Base-by-base conservation (phyloP, 1,140 invertebrate genomes). In the Drosophila grimshawi region DNA sequence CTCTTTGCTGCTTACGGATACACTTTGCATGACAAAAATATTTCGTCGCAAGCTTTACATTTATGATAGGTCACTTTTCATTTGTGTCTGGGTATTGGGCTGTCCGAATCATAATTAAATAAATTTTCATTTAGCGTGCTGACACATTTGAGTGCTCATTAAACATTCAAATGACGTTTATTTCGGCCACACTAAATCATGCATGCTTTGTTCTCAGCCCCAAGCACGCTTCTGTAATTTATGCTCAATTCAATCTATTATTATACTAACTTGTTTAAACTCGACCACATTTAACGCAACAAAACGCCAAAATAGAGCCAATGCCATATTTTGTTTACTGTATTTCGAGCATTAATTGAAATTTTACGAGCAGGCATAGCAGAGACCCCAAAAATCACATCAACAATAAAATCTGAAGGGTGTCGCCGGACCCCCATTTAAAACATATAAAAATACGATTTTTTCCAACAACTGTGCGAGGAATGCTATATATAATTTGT, bases 91-190 rank as follows among this genome's bases (percentile, higher is more conserved):
- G 10, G 43, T 27, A 60, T 71, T 62, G 46, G 60, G 29, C 71
- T 64, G 79, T 75, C 68, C 66, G 56, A 79, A 72, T 71, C 66
- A 78, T 88, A 88, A 88, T 88, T 88, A 88, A 88, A 88, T 81
- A 90, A 80, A 85, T 88, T 88, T 78, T 68, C 85, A 88, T 81
- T 89, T 89, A 81, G 85, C 74, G 67, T 90, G 85, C 89, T 88
- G 85, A 88, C 85, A 88, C 85, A 90, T 89, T 77, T 85, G 85
- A 88, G 80, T 88, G 85, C 85, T 90, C 85, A 88, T 89, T 85
- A 90, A 88, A 88, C 86, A 80, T 88, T 78, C 61, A 89, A 89
- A 89, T 81, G 64, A 64, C 80, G 60, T 49, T 43, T 32, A 61
- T 71, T 66, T 43, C 4, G 61, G 19, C 53, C 64, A 60, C 51